These are phyloP conservation scores for Sebastes paucispinis DNA, from an alignment of 2,797 vertebrate genomes.

Conservation along the genomic window DNA sequence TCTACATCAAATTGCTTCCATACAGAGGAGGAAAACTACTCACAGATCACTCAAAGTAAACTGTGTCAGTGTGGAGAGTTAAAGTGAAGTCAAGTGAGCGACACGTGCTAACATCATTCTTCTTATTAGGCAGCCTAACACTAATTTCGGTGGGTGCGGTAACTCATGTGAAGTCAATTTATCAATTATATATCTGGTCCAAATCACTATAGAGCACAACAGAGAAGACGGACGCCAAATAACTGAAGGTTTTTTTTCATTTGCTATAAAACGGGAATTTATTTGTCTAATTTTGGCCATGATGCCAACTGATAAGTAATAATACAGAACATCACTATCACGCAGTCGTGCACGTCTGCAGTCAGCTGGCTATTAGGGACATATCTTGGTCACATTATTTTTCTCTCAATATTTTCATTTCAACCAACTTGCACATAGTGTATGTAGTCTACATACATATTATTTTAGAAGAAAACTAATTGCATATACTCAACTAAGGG, in stretches of 20 bases:
- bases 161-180: slow-evolving; percentile 64
- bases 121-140: slow-evolving; percentile 25
- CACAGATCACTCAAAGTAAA: neutral
- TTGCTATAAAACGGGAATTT: neutral
- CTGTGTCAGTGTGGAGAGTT: neutral
- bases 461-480: too few relatives aligned
- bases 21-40: neutral
- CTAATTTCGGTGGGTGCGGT: slow-evolving; percentile 8
- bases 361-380: neutral
- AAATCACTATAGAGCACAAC: neutral
- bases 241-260: neutral
- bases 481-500: too few relatives aligned
- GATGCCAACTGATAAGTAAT: neutral
- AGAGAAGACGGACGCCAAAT: neutral
- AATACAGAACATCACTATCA: neutral
- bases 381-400: too few relatives aligned
- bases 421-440: too few relatives aligned
- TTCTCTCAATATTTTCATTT: too few relatives aligned
- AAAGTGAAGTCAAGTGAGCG: slow-evolving; percentile 60
- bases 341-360: neutral
- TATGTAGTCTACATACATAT: too few relatives aligned
- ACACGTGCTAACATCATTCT: slow-evolving; percentile 1
- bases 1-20: too few relatives aligned
- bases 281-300: neutral
- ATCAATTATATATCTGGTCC: slow-evolving; percentile 15